Evolutionary conservation across 2,113 vertebrate genomes (phyloP).

Genomic region (Paralichthys olivaceus): DNA sequence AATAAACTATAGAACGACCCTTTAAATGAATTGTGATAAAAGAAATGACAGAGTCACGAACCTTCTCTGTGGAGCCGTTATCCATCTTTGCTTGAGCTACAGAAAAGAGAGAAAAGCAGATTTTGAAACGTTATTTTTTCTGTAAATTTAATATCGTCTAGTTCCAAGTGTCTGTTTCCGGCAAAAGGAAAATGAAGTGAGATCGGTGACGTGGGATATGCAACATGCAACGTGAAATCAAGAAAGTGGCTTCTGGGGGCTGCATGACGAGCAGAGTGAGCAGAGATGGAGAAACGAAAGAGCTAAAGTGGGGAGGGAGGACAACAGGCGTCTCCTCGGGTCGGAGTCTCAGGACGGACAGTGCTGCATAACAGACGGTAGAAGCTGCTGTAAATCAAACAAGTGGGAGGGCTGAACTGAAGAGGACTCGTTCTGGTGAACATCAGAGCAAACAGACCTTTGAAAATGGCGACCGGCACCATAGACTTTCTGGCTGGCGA

Average conservation of each 20-base stretch:
- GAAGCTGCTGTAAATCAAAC: conserved; percentile 74
- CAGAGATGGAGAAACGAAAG: conserved; percentile 55
- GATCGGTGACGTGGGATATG: conserved; percentile 43
- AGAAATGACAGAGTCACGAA: conserved; percentile 44
- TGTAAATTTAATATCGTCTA: not conserved
- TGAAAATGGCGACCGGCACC: conserved; percentile 79
- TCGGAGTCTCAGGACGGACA: conserved; percentile 56
- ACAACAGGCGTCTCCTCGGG: conserved; percentile 73
- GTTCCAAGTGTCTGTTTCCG: conserved; percentile 11
- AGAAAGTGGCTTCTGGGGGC: conserved; percentile 44
- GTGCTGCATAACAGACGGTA: conserved; percentile 63
- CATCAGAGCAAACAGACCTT: conserved; percentile 82
- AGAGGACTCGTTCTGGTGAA: conserved; percentile 66
- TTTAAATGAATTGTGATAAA: not conserved
- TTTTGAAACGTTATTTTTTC: not conserved
- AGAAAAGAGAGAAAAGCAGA: conserved; percentile 33
- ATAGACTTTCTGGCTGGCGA: conserved; percentile 79
- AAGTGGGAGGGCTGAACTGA: conserved; percentile 68
- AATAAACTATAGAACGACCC: conserved; percentile 20
- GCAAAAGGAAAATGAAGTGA: conserved; percentile 13
- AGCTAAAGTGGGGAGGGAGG: conserved; percentile 60
- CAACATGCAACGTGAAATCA: conserved; percentile 72
- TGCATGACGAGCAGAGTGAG: conserved; percentile 65
- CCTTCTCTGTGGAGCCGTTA: conserved; percentile 77
- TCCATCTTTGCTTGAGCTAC: conserved; percentile 80